Conservation (phyloP, 2,113 vertebrate species). For the Spheniscus mendiculus region DNA sequence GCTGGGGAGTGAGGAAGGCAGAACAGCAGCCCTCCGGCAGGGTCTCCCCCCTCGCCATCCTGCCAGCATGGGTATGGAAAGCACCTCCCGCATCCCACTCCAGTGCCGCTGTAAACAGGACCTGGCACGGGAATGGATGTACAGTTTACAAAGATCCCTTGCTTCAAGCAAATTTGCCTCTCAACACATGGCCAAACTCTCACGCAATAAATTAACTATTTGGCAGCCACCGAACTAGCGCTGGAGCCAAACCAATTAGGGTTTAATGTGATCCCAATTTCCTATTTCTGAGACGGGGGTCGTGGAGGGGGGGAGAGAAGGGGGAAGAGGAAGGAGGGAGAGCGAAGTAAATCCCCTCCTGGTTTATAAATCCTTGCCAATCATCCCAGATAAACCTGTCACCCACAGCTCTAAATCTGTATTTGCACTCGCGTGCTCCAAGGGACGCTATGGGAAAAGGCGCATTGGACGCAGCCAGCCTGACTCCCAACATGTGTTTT, state of each 20-base stretch:
- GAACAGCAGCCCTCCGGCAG: neutral
- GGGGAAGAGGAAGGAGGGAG: neutral
- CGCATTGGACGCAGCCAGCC: constrained; percentile 10
- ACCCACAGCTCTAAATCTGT: constrained; percentile 44
- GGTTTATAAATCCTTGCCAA: constrained; percentile 70
- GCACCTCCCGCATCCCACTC: neutral
- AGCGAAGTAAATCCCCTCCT: constrained; percentile 53
- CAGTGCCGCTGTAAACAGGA: constrained; percentile 11
- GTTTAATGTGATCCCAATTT: constrained; percentile 72
- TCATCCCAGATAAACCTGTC: constrained; percentile 67
- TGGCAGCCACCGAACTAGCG: constrained; percentile 40
- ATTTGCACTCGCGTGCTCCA: constrained; percentile 12
- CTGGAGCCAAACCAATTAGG: constrained; percentile 75
- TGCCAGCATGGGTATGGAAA: neutral
- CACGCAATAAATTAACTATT: constrained; percentile 75
- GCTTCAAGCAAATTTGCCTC: constrained; percentile 67
- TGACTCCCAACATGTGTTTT: constrained; percentile 64
- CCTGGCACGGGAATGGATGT: constrained; percentile 18
- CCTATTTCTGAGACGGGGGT: constrained; percentile 59
- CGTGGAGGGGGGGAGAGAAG: neutral
- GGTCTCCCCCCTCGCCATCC: neutral
- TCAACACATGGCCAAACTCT: constrained; percentile 70
- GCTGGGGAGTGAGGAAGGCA: neutral
- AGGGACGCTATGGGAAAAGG: constrained; percentile 39
- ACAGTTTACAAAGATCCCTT: constrained; percentile 53